These are phyloP conservation scores for Uloborus plumipes DNA, from an alignment of 2,888 invertebrate genomes.

Conservation along the genomic window DNA sequence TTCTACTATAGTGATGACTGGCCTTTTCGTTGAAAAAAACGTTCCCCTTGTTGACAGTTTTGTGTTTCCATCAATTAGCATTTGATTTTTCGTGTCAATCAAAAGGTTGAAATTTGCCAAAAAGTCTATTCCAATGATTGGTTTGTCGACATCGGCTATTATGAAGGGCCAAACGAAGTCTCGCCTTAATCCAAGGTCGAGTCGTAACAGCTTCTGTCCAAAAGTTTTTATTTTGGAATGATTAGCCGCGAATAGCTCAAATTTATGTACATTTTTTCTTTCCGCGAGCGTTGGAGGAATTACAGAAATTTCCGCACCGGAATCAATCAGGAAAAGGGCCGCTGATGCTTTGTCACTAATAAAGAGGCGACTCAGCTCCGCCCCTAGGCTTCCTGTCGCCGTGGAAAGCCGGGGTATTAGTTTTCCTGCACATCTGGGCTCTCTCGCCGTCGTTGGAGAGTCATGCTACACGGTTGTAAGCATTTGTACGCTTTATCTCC, in stretches of 20 bases:
- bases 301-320: slow-evolving; percentile 3
- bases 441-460: not conserved
- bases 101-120: slow-evolving; percentile 29
- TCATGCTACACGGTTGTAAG: not conserved
- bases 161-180: slow-evolving; percentile 55
- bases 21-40: no score
- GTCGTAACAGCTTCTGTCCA: slow-evolving; percentile 25
- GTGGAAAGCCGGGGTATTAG: not conserved
- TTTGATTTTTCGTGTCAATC: slow-evolving; percentile 26
- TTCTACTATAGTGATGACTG: no score
- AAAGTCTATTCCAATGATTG: slow-evolving; percentile 66
- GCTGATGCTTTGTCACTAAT: slow-evolving; percentile 7
- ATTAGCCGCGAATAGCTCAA: slow-evolving; percentile 43
- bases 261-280: not conserved
- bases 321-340: not conserved
- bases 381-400: not conserved
- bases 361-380: slow-evolving; percentile 1
- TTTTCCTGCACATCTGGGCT: not conserved
- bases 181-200: slow-evolving; percentile 42
- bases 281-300: slow-evolving; percentile 1
- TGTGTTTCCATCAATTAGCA: not conserved
- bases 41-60: no score
- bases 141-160: slow-evolving; percentile 57
- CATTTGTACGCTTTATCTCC: not conserved
- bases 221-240: slow-evolving; percentile 31